Conservation (phyloP, 2,888 invertebrate genomes). For the Catotricha subobsoleta region DNA sequence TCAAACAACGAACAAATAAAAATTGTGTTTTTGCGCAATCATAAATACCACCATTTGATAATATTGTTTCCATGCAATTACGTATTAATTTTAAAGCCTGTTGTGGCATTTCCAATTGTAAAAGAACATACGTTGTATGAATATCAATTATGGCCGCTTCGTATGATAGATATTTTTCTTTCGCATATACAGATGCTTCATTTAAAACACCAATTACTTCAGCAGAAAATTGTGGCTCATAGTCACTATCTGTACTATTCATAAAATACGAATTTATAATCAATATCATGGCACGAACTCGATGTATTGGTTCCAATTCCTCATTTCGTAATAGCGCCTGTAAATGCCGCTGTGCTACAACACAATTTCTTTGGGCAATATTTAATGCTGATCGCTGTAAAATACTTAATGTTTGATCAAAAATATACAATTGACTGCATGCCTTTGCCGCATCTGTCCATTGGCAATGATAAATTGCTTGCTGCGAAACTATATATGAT, state of each 20-base stretch:
- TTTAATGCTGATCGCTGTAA: slow-evolving; percentile 30
- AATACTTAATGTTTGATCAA: slow-evolving; percentile 48
- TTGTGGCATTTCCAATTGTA: slow-evolving; percentile 55
- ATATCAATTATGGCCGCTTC: slow-evolving; percentile 55
- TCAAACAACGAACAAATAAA: slow-evolving; percentile 58
- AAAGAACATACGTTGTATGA: slow-evolving; percentile 60
- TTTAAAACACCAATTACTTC: slow-evolving; percentile 41
- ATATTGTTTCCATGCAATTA: slow-evolving; percentile 47
- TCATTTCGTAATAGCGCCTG: slow-evolving; percentile 18
- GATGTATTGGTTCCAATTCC: slow-evolving; percentile 29
- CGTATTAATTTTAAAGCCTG: slow-evolving; percentile 56
- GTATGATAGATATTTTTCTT: slow-evolving; percentile 58
- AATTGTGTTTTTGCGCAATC: slow-evolving; percentile 62
- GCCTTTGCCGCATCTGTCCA: slow-evolving; percentile 52
- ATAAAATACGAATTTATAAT: slow-evolving; percentile 44
- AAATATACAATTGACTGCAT: slow-evolving; percentile 46
- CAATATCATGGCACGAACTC: slow-evolving; percentile 49
- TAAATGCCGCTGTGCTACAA: slow-evolving; percentile 23
- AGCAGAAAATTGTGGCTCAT: slow-evolving; percentile 23
- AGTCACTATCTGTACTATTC: slow-evolving; percentile 20
- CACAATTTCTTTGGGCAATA: slow-evolving; percentile 27
- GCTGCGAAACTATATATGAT: slow-evolving; percentile 35
- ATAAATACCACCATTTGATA: slow-evolving; percentile 64
- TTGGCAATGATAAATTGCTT: slow-evolving; percentile 32
- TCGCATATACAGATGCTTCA: slow-evolving; percentile 55